phyloP scores from a whole-genome alignment of 2,888 invertebrate genomes.

The Catocala sponsa region DNA sequence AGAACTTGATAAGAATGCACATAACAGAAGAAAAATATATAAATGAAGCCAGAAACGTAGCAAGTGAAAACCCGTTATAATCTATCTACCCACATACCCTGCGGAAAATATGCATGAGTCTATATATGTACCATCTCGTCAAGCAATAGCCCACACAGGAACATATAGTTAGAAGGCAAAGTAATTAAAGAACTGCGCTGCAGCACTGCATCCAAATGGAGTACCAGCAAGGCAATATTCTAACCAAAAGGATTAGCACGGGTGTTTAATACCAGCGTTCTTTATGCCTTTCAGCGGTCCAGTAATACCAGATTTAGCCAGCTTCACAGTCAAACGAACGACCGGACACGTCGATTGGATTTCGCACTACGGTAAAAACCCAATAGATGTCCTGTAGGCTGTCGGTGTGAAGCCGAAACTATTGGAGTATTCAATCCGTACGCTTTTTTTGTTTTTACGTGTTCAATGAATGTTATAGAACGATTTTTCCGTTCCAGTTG shows the following conservation, averaged over 20 bases:
- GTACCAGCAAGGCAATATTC: not conserved
- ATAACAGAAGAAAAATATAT: no score
- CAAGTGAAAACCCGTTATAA: no score
- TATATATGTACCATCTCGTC: no score
- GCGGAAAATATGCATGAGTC: no score
- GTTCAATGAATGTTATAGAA: constrained; percentile 27
- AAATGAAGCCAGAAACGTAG: no score
- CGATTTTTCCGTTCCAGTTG: constrained; percentile 14
- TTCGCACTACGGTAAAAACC: constrained; percentile 15
- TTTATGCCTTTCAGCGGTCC: not conserved
- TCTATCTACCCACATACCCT: no score
- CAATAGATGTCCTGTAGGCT: constrained; percentile 13
- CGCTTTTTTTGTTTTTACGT: not conserved
- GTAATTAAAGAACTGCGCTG: no score
- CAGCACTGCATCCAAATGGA: not conserved
- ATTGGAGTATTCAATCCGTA: not conserved
- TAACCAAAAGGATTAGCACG: not conserved
- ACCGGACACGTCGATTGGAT: constrained; percentile 40
- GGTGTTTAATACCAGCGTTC: not conserved
- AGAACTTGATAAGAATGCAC: no score
- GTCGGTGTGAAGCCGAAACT: constrained; percentile 1
- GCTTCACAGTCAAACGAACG: constrained; percentile 14
- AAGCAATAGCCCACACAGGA: no score
- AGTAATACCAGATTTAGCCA: constrained; percentile 32
- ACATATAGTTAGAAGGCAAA: no score